Evolutionary conservation across 2,797 vertebrate genomes (phyloP).

Genomic region (Betta splendens): DNA sequence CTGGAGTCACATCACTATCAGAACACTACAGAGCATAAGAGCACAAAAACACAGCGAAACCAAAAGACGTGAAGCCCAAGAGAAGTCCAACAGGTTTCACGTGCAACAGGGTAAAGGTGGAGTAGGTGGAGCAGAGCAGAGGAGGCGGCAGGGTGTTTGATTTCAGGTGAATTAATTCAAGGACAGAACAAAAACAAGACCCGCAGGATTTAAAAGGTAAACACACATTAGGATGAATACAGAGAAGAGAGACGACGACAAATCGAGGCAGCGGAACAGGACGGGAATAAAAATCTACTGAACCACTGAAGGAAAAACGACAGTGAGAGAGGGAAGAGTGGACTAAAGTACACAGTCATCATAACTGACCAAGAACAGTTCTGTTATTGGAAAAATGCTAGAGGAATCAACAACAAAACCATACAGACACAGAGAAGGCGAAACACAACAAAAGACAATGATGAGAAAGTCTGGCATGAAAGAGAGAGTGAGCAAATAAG

Average conservation of each 20-base stretch:
- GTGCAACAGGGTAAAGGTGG: conserved; percentile 9
- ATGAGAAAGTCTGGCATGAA: too few species aligned
- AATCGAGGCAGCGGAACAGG: neutral
- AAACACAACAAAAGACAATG: neutral
- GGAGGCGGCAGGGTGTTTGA: conserved; percentile 20
- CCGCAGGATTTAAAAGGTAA: conserved; percentile 41
- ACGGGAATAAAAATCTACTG: neutral
- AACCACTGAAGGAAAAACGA: neutral
- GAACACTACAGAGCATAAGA: conserved; percentile 13
- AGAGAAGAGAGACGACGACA: neutral
- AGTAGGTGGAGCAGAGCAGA: neutral
- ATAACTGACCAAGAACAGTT: too few species aligned
- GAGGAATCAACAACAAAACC: too few species aligned
- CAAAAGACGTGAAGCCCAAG: neutral
- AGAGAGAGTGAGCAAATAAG: neutral
- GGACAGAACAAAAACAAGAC: conserved; percentile 41
- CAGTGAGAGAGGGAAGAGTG: neutral
- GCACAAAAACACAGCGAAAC: too few species aligned
- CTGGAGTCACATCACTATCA: conserved; percentile 35
- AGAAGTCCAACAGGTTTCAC: conserved; percentile 20
- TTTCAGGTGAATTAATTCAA: conserved; percentile 54
- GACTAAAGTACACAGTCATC: neutral
- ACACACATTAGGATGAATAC: conserved; percentile 38
- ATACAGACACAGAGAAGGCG: too few species aligned
- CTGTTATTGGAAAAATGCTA: too few species aligned